phyloP scores from a whole-genome alignment of 2,113 vertebrate genomes.

The Dasyprocta punctata region DNA sequence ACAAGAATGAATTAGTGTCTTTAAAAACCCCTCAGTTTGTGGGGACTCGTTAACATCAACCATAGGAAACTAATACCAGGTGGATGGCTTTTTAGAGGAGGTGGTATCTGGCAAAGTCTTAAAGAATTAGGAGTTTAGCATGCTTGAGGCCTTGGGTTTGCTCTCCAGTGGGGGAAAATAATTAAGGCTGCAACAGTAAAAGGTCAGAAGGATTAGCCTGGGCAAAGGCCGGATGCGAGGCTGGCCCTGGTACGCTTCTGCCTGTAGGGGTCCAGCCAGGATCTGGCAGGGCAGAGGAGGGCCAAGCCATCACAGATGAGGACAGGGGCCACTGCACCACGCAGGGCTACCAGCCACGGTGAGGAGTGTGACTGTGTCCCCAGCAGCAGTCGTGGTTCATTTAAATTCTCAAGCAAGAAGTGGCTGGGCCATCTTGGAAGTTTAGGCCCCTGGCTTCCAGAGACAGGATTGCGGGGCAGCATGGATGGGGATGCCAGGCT shows the following conservation, averaged over 20 bases:
- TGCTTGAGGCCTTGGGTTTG: background rate
- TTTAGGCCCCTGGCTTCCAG: background rate
- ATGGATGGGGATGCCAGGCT: background rate
- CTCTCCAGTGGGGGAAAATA: background rate
- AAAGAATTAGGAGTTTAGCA: background rate
- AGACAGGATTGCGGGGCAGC: background rate
- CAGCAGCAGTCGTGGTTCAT: background rate
- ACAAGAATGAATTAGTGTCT: background rate
- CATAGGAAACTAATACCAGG: background rate
- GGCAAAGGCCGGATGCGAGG: background rate
- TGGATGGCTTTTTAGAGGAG: background rate
- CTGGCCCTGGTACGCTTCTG: background rate
- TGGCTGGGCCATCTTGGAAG: background rate
- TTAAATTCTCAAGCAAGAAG: background rate
- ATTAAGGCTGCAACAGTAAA: background rate
- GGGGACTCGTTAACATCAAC: background rate
- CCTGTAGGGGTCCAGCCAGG: background rate
- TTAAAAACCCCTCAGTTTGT: background rate
- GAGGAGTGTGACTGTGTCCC: background rate
- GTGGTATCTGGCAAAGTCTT: background rate
- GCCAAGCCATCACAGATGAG: background rate
- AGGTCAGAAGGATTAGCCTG: background rate
- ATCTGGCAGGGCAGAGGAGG: background rate
- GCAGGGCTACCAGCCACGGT: background rate
- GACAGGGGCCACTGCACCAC: background rate